A percentile compares a stretch with the other conserved stretches of the same genome.
phyloP scores from a whole-genome alignment of 1,140 invertebrate genomes.

The Drosophila rufa region DNA sequence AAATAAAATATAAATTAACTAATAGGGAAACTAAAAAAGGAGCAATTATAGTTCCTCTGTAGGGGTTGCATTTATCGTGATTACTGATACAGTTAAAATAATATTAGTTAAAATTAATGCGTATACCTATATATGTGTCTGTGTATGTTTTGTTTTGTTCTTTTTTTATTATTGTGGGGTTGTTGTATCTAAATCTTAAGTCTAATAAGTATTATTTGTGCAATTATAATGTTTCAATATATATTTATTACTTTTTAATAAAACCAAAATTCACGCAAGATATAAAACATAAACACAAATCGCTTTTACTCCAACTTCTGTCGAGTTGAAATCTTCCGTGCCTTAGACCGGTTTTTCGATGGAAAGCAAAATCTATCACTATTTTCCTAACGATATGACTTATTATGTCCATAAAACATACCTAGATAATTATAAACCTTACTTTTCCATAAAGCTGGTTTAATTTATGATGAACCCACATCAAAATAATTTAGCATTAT shows the following conservation, averaged over 20 bases:
- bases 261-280: slow-evolving; percentile 36
- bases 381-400: no score
- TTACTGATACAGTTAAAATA: slow-evolving; percentile 13
- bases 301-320: no score
- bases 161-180: slow-evolving; percentile 1
- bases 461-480: no score
- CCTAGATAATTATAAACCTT: no score
- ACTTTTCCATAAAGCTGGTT: no score
- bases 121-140: slow-evolving; percentile 17
- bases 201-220: slow-evolving; percentile 23
- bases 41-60: neutral
- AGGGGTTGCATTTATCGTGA: slow-evolving; percentile 17
- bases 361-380: no score
- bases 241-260: neutral
- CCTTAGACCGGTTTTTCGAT: no score
- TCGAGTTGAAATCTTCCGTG: no score
- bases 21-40: neutral
- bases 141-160: neutral
- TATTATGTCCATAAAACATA: no score
- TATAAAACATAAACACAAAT: neutral
- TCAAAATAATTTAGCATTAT: no score
- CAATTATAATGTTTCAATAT: slow-evolving; percentile 4
- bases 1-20: neutral
- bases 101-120: slow-evolving; percentile 7
- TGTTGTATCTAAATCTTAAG: neutral